Evolutionary conservation across 2,797 vertebrate genomes (phyloP), one percentile per base, ranked within the genome.

Genomic region (Chiroxiphia lanceolata): DNA sequence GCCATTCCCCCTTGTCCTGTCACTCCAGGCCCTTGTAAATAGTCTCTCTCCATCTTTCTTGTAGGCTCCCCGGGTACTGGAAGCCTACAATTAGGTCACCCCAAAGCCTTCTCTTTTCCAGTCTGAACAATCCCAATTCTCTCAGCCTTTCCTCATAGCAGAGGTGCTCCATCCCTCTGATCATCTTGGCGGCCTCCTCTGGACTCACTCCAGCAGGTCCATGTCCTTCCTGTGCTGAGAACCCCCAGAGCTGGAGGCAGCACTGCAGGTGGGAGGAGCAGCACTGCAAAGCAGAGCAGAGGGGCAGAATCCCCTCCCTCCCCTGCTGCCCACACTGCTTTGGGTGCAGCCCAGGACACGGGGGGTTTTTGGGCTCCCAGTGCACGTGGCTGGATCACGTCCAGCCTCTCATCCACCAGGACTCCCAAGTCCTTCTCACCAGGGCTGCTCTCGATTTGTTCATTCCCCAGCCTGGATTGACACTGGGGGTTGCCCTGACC

Each of bases 311-410:
- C 50, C 50, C 27, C 50, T 51, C 27, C 50, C 36, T 70, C 7
- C 34, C 50, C 50, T 70, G 50, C 38, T 71, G 50, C 38, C 50
- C 50, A 54, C 9, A 3, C 38, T 31, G 69, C 17, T 44, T 44
- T 44, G 50, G 51, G 12, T 33, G 53, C 53, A 56, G 53, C 70
- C 40, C 40, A 34, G 40, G 18, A 21, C 70, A 74, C 11, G 2
- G 54, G 14, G 8, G 54, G 11, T n/a, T 44, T 59, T 71, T 59
- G 54, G 54, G 15, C 42, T 57, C 25, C 25, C 25, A 74, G 33
- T 2, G 19, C 71, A 10, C n/a, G 36, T 4, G 6, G 54, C 25
- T 0, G 5, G n/a, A 14, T 2, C 42, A 11, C 47, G 5, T 47
- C 42, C 25, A 57, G 25, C 54, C 61, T 74, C 42, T 57, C 54